Conservation (phyloP, 2,113 vertebrate species). For the Merops nubicus region DNA sequence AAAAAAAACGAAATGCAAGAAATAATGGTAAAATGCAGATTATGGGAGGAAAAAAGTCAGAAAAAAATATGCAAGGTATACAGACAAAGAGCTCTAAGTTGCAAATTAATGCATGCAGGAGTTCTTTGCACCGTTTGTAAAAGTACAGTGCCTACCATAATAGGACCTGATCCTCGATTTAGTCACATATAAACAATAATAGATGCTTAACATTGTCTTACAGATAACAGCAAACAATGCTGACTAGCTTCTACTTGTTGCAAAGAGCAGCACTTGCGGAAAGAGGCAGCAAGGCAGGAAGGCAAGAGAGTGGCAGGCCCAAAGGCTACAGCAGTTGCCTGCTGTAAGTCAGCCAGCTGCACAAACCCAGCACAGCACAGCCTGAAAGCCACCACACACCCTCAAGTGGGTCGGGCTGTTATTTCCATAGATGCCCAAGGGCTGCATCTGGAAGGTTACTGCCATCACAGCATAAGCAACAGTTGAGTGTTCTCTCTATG, state of each 20-base stretch:
- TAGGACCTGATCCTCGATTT: not conserved
- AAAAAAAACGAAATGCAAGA: not conserved
- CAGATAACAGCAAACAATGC: not conserved
- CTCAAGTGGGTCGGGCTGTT: not conserved
- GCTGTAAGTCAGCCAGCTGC: not conserved
- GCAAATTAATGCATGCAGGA: not conserved
- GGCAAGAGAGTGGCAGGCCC: not conserved
- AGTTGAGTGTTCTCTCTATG: not conserved
- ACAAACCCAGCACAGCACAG: accelerated
- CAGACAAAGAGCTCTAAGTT: not conserved
- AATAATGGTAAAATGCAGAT: not conserved
- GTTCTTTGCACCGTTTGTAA: not conserved
- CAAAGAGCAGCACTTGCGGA: not conserved
- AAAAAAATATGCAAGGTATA: not conserved
- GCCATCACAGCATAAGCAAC: not conserved
- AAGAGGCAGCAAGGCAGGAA: not conserved
- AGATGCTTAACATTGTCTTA: not conserved
- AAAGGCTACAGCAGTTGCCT: not conserved
- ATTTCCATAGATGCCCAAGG: not conserved
- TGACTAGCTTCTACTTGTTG: not conserved
- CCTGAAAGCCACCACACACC: not conserved
- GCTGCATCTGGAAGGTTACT: not conserved
- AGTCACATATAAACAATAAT: not conserved
- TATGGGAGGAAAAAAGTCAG: not conserved
- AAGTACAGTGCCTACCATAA: not conserved